Percentiles rank a stretch among this genome's conserved stretches.
Conservation (phyloP, 2,797 vertebrate species). For the Apodemus agrarius region DNA sequence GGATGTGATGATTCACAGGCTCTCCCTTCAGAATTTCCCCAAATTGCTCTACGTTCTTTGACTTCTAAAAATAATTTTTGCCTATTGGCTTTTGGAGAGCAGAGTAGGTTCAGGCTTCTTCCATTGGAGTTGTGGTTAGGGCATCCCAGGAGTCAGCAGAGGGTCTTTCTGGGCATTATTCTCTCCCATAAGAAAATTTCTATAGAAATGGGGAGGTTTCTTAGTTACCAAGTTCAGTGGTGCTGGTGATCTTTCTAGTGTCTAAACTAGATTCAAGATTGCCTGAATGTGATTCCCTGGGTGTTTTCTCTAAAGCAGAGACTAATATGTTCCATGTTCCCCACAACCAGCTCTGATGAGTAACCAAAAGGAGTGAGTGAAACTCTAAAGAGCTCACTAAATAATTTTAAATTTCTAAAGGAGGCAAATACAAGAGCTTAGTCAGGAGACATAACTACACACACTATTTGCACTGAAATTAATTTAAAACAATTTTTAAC, state of each 20-base stretch:
- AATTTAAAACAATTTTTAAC: conserved; percentile 16
- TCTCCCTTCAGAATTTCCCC: background rate
- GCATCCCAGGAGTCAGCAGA: background rate
- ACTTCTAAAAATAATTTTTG: conserved; percentile 27
- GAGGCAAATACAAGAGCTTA: background rate
- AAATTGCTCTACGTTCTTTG: background rate
- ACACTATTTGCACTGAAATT: background rate
- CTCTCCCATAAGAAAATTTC: background rate
- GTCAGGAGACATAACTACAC: background rate
- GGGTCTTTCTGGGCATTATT: background rate
- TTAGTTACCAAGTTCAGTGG: background rate
- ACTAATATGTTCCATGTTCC: background rate
- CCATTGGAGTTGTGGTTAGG: background rate
- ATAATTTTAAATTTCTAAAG: background rate
- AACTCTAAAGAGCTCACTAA: conserved; percentile 12
- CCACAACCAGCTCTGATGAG: background rate
- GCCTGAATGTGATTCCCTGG: background rate
- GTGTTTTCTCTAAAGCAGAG: background rate
- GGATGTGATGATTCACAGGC: conserved; percentile 11
- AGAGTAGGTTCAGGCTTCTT: conserved; percentile 15
- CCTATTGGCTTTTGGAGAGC: background rate
- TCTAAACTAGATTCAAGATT: background rate
- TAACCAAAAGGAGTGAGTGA: background rate
- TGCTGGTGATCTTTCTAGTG: background rate
- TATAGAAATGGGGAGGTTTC: background rate